Percentiles rank a stretch among this genome's conserved stretches.
Conservation (phyloP, 2,888 invertebrate species). For the Lasioglossum malachurum region DNA sequence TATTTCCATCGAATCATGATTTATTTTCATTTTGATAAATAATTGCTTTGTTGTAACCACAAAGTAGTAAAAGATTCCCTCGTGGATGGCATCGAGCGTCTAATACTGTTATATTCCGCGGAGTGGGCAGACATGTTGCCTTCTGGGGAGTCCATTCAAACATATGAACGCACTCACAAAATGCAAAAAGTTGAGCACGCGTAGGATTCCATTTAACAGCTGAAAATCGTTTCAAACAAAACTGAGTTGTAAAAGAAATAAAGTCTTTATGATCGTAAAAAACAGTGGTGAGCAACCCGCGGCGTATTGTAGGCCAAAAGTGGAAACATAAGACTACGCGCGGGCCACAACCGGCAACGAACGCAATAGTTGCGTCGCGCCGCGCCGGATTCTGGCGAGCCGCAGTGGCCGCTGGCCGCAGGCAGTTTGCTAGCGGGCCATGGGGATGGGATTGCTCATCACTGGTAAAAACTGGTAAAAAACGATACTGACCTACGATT, state of each 20-base stretch:
- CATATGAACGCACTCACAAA: constrained; percentile 76
- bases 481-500: constrained; percentile 73
- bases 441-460: too few relatives aligned
- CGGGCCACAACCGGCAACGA: too few relatives aligned
- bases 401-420: too few relatives aligned
- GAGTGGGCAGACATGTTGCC: constrained; percentile 70
- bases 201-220: constrained; percentile 78
- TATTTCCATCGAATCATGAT: constrained; percentile 24
- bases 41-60: constrained; percentile 80
- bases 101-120: constrained; percentile 76
- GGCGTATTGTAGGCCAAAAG: too few relatives aligned
- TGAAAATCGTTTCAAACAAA: constrained; percentile 46
- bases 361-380: too few relatives aligned
- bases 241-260: neutral
- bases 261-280: neutral
- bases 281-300: too few relatives aligned
- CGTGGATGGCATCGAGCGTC: constrained; percentile 78
- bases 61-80: constrained; percentile 73
- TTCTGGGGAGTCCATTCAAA: constrained; percentile 78
- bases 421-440: too few relatives aligned
- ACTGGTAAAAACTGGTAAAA: too few relatives aligned
- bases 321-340: too few relatives aligned
- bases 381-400: too few relatives aligned
- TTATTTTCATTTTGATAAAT: constrained; percentile 52
- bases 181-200: constrained; percentile 71